Conservation (phyloP, 2,888 invertebrate species). For the Cepaea hortensis region DNA sequence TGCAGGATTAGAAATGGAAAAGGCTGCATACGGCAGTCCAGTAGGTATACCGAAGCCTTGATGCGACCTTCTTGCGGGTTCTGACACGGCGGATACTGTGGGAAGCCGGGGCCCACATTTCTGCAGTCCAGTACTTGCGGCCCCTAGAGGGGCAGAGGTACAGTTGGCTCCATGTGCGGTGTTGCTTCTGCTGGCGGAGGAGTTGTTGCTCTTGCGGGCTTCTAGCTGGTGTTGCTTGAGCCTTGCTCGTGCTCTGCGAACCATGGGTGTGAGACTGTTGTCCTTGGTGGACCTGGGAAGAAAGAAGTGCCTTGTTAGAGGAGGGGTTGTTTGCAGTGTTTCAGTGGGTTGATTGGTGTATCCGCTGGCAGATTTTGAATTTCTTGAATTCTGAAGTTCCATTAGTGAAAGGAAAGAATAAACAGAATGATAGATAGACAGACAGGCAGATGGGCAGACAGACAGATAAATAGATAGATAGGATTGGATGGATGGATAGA, state of each 20-base stretch:
- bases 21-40: too few species aligned
- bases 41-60: background rate
- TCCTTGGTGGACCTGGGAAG: slow-evolving; percentile 57
- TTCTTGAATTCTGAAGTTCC: too few species aligned
- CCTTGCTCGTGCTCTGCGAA: slow-evolving; percentile 63
- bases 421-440: too few species aligned
- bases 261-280: slow-evolving; percentile 61
- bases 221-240: slow-evolving; percentile 56
- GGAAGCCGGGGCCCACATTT: slow-evolving; percentile 22
- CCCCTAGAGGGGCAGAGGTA: slow-evolving; percentile 5
- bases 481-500: too few species aligned
- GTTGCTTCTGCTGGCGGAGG: background rate
- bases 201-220: slow-evolving; percentile 25
- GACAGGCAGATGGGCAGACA: too few species aligned
- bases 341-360: too few species aligned
- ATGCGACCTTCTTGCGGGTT: background rate
- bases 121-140: background rate
- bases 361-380: too few species aligned
- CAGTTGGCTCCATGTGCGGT: slow-evolving; percentile 23
- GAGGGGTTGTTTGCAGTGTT: too few species aligned
- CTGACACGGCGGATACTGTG: slow-evolving; percentile 27
- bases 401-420: too few species aligned
- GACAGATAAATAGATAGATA: too few species aligned
- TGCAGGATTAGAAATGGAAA: too few species aligned
- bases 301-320: background rate